phyloP scores from a whole-genome alignment of 2,888 invertebrate species.

The Petrophora chlorosata region DNA sequence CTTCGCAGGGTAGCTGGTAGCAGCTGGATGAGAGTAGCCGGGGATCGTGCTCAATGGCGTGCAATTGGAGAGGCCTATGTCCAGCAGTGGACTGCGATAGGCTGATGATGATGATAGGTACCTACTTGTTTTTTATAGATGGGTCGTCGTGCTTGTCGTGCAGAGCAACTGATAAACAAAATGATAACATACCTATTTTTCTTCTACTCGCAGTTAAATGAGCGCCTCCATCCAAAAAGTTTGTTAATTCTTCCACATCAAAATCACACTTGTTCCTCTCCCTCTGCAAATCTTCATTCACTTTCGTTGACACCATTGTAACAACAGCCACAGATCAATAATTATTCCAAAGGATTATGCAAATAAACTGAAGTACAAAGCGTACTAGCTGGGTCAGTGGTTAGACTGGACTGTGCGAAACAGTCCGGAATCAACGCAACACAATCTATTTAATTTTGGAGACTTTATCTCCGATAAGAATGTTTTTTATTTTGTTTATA shows the following conservation, averaged over 20 bases:
- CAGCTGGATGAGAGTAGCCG: too few relatives aligned
- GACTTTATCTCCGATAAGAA: neutral
- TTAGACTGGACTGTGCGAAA: neutral
- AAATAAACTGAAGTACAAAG: too few relatives aligned
- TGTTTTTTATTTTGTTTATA: slow-evolving; percentile 8
- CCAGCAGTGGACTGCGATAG: too few relatives aligned
- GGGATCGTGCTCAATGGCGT: too few relatives aligned
- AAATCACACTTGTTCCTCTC: slow-evolving; percentile 89
- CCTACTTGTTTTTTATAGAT: too few relatives aligned
- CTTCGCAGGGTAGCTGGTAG: too few relatives aligned
- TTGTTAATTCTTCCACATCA: slow-evolving; percentile 88
- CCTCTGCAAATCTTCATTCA: slow-evolving; percentile 87
- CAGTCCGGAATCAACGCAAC: neutral
- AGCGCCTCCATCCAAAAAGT: slow-evolving; percentile 88
- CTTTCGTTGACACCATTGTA: slow-evolving; percentile 42
- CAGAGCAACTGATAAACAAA: neutral
- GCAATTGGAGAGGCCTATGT: too few relatives aligned
- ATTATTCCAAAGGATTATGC: too few relatives aligned
- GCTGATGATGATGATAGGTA: too few relatives aligned
- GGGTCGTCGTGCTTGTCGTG: too few relatives aligned
- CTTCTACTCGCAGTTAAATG: slow-evolving; percentile 86
- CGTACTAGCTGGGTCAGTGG: neutral
- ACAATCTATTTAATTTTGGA: neutral
- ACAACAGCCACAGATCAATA: too few relatives aligned
- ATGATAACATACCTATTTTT: slow-evolving; percentile 52